Evolutionary conservation across 2,797 vertebrate species (phyloP).

Genomic region (Urocyon cinereoargenteus): DNA sequence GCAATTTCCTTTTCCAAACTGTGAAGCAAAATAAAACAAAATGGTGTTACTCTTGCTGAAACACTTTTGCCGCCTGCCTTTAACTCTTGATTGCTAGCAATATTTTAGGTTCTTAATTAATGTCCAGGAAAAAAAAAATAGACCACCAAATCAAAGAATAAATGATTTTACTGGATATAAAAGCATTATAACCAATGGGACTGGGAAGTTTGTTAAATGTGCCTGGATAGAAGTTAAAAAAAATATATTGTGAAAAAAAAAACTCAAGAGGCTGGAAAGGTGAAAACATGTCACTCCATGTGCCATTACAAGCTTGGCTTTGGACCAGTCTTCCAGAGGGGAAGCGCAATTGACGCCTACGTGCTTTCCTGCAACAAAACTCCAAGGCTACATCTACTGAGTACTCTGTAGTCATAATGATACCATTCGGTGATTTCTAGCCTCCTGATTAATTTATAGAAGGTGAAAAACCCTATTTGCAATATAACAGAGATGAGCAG

Average conservation of each 20-base stretch:
- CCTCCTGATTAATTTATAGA: neutral
- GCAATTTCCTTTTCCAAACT: constrained; percentile 67
- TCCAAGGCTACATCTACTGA: neutral
- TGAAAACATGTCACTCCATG: neutral
- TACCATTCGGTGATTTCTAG: neutral
- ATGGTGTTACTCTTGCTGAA: neutral
- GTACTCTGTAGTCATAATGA: constrained; percentile 2
- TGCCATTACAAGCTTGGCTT: neutral
- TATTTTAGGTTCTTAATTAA: constrained; percentile 24
- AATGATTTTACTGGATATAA: neutral
- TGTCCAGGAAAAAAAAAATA: neutral
- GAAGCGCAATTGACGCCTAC: neutral
- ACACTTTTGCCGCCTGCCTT: neutral
- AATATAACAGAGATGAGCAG: neutral
- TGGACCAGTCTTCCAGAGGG: neutral
- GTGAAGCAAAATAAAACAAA: constrained; percentile 60
- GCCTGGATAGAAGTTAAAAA: neutral
- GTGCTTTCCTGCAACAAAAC: constrained; percentile 7
- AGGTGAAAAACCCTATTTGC: neutral
- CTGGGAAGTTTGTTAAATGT: neutral
- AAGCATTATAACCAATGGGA: neutral
- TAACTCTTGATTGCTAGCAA: neutral
- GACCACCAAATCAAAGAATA: neutral
- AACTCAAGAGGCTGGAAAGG: constrained; percentile 24
- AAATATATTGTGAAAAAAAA: neutral